Evolutionary conservation across 2,113 vertebrate genomes (phyloP), one percentile per base, ranked within the genome.

Genomic region (Poeciliopsis retropinna): DNA sequence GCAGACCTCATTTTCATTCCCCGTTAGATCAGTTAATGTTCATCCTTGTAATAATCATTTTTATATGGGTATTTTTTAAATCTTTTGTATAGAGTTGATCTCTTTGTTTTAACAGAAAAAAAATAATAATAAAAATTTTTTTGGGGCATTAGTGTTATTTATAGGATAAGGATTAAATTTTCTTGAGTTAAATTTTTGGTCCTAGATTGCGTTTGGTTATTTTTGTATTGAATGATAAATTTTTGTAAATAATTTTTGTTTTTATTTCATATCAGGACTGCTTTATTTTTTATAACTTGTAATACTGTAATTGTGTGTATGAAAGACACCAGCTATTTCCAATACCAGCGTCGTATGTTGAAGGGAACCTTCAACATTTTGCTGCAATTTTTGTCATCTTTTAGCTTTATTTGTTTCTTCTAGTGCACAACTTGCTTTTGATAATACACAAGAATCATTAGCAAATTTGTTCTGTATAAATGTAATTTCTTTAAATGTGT

Each of bases 61-160:
- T 83, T 72, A 82, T 76, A 78, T 85, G 67, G 66, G 72, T 85
- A 73, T 90, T 12, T 57, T 75, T 51, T 31, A 47, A 64, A 34
- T 84, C 41, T 85, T 84, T 86, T 91, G 85, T 91, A 87, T 91
- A 89, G 85, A 91, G 69, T 83, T 47, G 8, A 80, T 75, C 87
- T 65, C 80, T 69, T 73, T 88, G 87, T 89, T 5, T 91, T 77
- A 87, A 89, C 86, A 64, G 17, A 1, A 72, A 70, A 79, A 15
- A 41, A 29, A 10, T n/a, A 34, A 64, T n/a, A 37, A 65, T 27
- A 39, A 66, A 63, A n/a, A 44, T 51, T 51, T 67, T 74, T 8
- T n/a, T n/a, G n/a, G 91, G 92, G 93, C 93, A 94, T 95, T 95
- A 94, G 92, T 85, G 67, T 91, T 93, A 94, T 94, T 94, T 94